Evolutionary conservation across 2,888 invertebrate species (phyloP), one percentile per base, ranked within the genome.

Genomic region (Lycophotia porphyrea): DNA sequence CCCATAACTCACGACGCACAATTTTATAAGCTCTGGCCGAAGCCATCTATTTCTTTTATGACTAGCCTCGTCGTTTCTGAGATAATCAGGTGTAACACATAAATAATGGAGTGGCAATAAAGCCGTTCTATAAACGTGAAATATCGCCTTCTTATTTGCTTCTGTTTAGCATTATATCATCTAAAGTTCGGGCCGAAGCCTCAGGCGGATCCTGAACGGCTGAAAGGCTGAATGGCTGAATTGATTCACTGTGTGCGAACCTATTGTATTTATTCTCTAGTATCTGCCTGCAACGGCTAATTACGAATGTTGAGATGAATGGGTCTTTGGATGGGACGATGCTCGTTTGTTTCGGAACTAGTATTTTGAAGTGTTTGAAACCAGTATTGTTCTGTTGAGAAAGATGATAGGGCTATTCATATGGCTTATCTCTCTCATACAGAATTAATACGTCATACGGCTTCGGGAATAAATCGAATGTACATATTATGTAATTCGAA

Each of bases 61-160:
- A 85, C 84, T 83, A 64, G 74, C 69, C 66, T 39, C 79, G 78
- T 79, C 78, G 78, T 74, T 83, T 84, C 75, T 71, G 67, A 87
- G 81, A 87, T 86, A 86, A 87, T 87, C 86, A 86, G 86, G 78
- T 86, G 77, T 81, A 78, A 81, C 76, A 73, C 70, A 86, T 86
- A 87, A 87, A 86, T 86, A 84, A 86, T 78, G 67, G 60, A 84
- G 68, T 76, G 66, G 86, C 76, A 87, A 86, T 86, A 86, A 86
- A 86, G 72, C 61, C 58, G 74, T 76, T 76, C 64, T 47, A 68
- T 69, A 63, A 66, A 76, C 77, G 64, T 81, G 60, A 87, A 80
- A 80, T 84, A 86, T 77, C 18, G 70, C 76, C 61, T 68, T 78
- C 78, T 81, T 84, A 87, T 87, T 87, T 86, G 78, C 71, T 76